These are phyloP conservation scores for Diorhabda sublineata DNA, from an alignment of 1,140 invertebrate species.

Conservation along the genomic window DNA sequence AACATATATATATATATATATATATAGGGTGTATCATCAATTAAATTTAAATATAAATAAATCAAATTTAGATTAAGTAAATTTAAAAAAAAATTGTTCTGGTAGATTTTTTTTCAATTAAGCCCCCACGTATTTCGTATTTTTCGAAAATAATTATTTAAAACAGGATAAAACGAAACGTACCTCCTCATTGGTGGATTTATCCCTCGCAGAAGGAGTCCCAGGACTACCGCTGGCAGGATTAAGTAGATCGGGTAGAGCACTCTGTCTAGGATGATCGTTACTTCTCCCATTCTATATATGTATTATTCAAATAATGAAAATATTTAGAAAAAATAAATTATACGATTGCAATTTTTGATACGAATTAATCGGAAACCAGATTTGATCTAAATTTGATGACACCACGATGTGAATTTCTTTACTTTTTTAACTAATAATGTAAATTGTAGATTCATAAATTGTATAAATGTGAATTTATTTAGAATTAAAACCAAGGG, in stretches of 20 bases:
- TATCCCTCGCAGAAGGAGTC: constrained; percentile 82
- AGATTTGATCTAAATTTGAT: no score
- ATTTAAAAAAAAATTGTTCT: neutral
- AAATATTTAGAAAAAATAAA: no score
- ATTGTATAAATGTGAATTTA: no score
- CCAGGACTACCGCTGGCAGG: constrained; percentile 74
- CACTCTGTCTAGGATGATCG: constrained; percentile 77
- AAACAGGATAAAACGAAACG: constrained; percentile 41
- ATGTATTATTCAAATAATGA: no score
- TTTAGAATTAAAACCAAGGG: no score
- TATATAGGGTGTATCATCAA: neutral
- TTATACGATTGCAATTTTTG: no score
- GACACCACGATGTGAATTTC: no score
- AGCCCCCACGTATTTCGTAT: no score
- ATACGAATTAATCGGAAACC: no score
- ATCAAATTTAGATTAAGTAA: neutral
- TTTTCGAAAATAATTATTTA: constrained; percentile 9
- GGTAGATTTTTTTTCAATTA: constrained; percentile 1
- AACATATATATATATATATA: neutral
- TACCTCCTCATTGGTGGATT: constrained; percentile 92
- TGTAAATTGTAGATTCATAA: no score
- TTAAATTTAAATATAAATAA: neutral
- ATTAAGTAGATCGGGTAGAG: constrained; percentile 90
- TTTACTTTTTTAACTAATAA: no score
- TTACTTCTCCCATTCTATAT: constrained; percentile 63